Evolutionary conservation across 2,888 invertebrate species (phyloP).

Genomic region (Caenorhabditis macrosperma): DNA sequence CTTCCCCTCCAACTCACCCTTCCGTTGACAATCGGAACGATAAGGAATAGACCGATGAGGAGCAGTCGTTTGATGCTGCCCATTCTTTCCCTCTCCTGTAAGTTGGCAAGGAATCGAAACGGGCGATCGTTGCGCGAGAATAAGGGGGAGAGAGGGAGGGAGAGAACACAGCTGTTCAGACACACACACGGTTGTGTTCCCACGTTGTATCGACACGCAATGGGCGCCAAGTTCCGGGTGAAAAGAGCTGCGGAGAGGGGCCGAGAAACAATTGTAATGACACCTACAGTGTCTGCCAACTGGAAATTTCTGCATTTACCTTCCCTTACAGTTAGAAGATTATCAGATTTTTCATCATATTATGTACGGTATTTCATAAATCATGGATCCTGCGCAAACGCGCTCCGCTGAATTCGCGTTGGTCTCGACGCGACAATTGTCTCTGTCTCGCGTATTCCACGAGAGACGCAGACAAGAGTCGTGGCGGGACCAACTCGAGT

Average conservation of each 20-base stretch:
- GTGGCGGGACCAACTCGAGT: too few species aligned
- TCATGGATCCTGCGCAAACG: too few species aligned
- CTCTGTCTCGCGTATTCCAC: too few species aligned
- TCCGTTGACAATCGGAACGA: slow-evolving; percentile 3
- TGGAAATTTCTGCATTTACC: too few species aligned
- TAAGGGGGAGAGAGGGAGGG: not conserved
- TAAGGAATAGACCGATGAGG: not conserved
- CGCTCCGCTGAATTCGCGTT: too few species aligned
- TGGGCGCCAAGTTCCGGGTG: slow-evolving; percentile 19
- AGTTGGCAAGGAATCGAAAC: not conserved
- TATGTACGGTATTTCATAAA: too few species aligned
- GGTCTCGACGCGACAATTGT: too few species aligned
- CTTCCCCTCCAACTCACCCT: slow-evolving; percentile 18
- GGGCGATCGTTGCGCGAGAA: not conserved
- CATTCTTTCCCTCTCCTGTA: slow-evolving; percentile 2
- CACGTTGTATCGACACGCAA: slow-evolving; percentile 26
- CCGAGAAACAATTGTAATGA: too few species aligned
- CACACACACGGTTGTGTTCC: slow-evolving; percentile 19
- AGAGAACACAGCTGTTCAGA: slow-evolving; percentile 37
- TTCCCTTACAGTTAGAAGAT: too few species aligned
- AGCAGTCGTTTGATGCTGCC: slow-evolving; percentile 38
- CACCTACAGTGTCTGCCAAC: too few species aligned
- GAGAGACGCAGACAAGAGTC: too few species aligned
- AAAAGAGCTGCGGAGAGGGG: not conserved
- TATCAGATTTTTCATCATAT: too few species aligned